Evolutionary conservation across 2,113 vertebrate genomes (phyloP), one percentile per base, ranked within the genome.

Genomic region (Odontesthes bonariensis): DNA sequence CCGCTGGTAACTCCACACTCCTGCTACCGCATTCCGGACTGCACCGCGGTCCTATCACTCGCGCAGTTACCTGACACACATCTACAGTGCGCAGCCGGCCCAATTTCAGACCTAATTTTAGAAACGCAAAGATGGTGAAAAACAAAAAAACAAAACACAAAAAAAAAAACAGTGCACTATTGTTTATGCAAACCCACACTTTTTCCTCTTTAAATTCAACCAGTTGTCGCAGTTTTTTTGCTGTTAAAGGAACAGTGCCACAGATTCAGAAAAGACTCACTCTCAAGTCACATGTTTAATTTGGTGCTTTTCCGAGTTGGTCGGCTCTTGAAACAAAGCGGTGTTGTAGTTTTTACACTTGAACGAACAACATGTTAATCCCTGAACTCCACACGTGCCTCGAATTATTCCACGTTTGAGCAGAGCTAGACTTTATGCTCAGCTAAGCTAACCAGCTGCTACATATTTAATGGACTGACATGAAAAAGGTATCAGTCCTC

Each of bases 11-110:
- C 72, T 69, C 77, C 53, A 70, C 56, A 69, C 64, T 59, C 42
- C 67, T 72, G 79, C 77, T 78, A 70, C 90, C 73, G 77, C 73
- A 65, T 70, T 72, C 53, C 70, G 58, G 51, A 63, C 60, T 57
- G 33, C 22, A 53, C 31, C 35, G 16, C 59, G 64, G 67, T 65
- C 54, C 31, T 14, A 22, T 42, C 38, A 59, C 35, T 44, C 44
- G 23, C 19, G 62, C 44, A 31, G 49, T 52, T 27, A 53, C 22
- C 51, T n/a, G 11, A 20, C 60, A 54, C 23, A 47, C 16, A 22
- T 11, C 55, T 49, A 38, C 35, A 5, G 35, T 10, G 35, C 35
- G 35, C 35, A 10, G 35, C 35, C 10, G 35, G 10, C 35, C 59
- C 19, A 5, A 19, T 33, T 64, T 64, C 9, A n/a, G 55, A 53